Percentiles rank a stretch among this genome's conserved stretches.
Evolutionary conservation across 2,113 vertebrate genomes (phyloP).

Genomic region (Mungos mungo): DNA sequence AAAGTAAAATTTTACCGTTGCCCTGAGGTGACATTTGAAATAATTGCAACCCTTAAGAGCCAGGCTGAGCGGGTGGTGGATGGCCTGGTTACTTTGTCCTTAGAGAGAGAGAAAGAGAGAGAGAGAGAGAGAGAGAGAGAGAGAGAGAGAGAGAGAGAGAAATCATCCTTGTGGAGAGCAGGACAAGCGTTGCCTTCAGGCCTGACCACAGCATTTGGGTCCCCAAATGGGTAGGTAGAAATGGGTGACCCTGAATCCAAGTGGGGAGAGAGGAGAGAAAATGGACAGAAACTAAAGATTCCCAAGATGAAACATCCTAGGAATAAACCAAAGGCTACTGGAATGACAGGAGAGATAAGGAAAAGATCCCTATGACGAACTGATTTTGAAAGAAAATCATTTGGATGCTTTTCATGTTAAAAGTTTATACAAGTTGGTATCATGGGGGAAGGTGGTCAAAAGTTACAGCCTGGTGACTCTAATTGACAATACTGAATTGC

Average conservation of each 20-base stretch:
- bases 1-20: slow-evolving; percentile 51
- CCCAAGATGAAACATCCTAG: not conserved
- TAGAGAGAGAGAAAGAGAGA: not conserved
- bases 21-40: slow-evolving; percentile 54
- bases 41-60: slow-evolving; percentile 30
- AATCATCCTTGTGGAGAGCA: not conserved
- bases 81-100: slow-evolving; percentile 28
- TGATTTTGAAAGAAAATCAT: slow-evolving; percentile 38
- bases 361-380: not conserved
- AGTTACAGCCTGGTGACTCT: not conserved
- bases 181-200: not conserved
- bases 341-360: not conserved
- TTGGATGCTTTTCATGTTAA: slow-evolving; percentile 37
- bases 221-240: not conserved
- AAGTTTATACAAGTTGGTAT: not conserved
- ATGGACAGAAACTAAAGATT: slow-evolving; percentile 42
- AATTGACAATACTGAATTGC: not conserved
- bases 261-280: not conserved
- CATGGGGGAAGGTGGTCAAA: not conserved
- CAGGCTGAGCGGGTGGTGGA: not conserved
- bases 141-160: not conserved
- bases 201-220: not conserved
- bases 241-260: slow-evolving; percentile 11
- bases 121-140: too few species aligned
- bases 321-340: slow-evolving; percentile 32